phyloP scores from a whole-genome alignment of 2,797 vertebrate genomes.

The Hafferia zeledoni region DNA sequence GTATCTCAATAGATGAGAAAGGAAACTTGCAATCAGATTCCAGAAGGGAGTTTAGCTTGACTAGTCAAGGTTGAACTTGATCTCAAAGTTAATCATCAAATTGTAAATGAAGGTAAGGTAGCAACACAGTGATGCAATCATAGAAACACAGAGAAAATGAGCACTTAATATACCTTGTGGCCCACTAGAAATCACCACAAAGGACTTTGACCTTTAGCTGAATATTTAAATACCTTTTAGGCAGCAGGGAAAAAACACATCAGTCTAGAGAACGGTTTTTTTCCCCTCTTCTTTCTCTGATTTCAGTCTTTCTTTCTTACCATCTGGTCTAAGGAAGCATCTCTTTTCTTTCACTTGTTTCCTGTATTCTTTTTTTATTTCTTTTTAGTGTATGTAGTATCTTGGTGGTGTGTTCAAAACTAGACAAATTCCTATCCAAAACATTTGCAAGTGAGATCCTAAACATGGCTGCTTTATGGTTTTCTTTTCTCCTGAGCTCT shows the following conservation, averaged over 20 bases:
- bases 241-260: not conserved
- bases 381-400: not conserved
- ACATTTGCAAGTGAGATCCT: not conserved
- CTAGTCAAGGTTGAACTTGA: not conserved
- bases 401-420: not conserved
- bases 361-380: not conserved
- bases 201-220: not conserved
- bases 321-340: not conserved
- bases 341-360: not conserved
- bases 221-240: not conserved
- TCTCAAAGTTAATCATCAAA: not conserved
- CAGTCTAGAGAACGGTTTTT: not conserved
- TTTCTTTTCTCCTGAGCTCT: not conserved
- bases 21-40: not conserved
- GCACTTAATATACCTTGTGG: not conserved
- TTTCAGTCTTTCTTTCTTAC: not conserved
- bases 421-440: not conserved
- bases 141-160: not conserved
- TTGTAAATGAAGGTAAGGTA: not conserved
- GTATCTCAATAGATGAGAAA: not conserved
- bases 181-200: not conserved
- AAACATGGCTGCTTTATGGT: not conserved
- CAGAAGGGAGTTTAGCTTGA: not conserved
- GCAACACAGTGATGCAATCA: not conserved
- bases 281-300: not conserved